Evolutionary conservation across 2,888 invertebrate genomes (phyloP), one percentile per base, ranked within the genome.

Genomic region (Antheraea yamamai): DNA sequence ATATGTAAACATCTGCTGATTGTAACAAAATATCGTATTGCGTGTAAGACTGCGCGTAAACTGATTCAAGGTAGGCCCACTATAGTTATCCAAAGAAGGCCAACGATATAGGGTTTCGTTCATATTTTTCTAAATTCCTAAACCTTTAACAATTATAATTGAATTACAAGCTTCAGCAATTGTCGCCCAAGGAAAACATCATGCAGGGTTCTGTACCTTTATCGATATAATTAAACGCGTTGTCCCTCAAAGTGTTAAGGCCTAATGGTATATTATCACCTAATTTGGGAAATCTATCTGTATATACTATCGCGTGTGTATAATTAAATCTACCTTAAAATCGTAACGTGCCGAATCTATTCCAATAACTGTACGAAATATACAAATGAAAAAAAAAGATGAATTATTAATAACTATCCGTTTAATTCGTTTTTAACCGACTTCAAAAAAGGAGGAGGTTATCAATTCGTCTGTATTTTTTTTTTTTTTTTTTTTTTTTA

Each of bases 371-470:
- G 76, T 79, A 74, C 73, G 66, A 55, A 75, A 73, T 64, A 8
- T 66, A 30, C 16, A 30, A 30, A 66, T 30, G 64, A 30, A 77
- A 80, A 82, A 78, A 78, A 77, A n/a, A 74, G 76, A 80, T 83
- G 79, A 81, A 83, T 84, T 80, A 81, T 83, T 82, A 79, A 82
- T 79, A 77, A 75, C 70, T 71, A 74, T 78, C 12, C 61, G 12
- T 61, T 61, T 61, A 61, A 61, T 23, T 79, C 76, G 76, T 79
- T 79, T 78, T 75, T n/a, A n/a, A n/a, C n/a, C n/a, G n/a, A n/a
- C n/a, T n/a, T n/a, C n/a, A n/a, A n/a, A n/a, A n/a, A n/a, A n/a
- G n/a, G n/a, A n/a, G n/a, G n/a, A n/a, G n/a, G n/a, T n/a, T n/a
- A n/a, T n/a, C n/a, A n/a, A n/a, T n/a, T n/a, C n/a, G n/a, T n/a